Percentiles rank a stretch among this genome's conserved stretches.
Evolutionary conservation across 2,888 invertebrate species (phyloP).

Genomic region (Cheilosia scutellata): DNA sequence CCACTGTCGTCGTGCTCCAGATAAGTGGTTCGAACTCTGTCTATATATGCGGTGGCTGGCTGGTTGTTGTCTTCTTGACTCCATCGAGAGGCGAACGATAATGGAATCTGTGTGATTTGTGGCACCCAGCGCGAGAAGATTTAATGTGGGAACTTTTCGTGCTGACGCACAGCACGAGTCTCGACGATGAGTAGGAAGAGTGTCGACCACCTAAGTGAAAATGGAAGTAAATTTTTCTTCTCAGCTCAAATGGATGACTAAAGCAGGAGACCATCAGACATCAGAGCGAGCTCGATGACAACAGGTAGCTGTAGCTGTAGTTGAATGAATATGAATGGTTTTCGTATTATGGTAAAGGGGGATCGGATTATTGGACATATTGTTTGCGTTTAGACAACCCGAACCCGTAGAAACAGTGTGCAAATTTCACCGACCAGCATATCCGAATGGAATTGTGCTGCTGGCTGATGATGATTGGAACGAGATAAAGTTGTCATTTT

Average conservation of each 20-base stretch:
- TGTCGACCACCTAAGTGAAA: slow-evolving; percentile 32
- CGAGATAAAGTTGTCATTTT: slow-evolving; percentile 71
- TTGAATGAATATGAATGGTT: slow-evolving; percentile 54
- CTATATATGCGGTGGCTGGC: slow-evolving; percentile 16
- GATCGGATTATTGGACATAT: slow-evolving; percentile 35
- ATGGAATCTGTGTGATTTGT: slow-evolving; percentile 74
- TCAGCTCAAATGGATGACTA: slow-evolving; percentile 36
- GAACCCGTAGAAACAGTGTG: slow-evolving; percentile 76
- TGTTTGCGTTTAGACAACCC: slow-evolving; percentile 71
- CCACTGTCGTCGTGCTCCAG: slow-evolving; percentile 61
- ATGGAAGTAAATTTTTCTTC: slow-evolving; percentile 51
- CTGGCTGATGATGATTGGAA: slow-evolving; percentile 52
- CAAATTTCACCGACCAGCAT: slow-evolving; percentile 72
- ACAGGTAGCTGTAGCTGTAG: slow-evolving; percentile 58
- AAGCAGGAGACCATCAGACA: slow-evolving; percentile 3
- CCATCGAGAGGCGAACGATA: slow-evolving; percentile 61
- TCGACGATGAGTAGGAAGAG: slow-evolving; percentile 42
- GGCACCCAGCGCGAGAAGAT: slow-evolving; percentile 76
- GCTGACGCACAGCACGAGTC: slow-evolving; percentile 79
- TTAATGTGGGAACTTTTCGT: slow-evolving; percentile 78
- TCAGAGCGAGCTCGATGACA: slow-evolving; percentile 63
- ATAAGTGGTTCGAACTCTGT: slow-evolving; percentile 64
- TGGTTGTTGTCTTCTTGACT: slow-evolving; percentile 57
- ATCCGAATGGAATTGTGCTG: slow-evolving; percentile 41
- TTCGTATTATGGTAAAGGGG: slow-evolving; percentile 16